Conservation (phyloP, 2,888 invertebrate genomes). For the Ischnura elegans region DNA sequence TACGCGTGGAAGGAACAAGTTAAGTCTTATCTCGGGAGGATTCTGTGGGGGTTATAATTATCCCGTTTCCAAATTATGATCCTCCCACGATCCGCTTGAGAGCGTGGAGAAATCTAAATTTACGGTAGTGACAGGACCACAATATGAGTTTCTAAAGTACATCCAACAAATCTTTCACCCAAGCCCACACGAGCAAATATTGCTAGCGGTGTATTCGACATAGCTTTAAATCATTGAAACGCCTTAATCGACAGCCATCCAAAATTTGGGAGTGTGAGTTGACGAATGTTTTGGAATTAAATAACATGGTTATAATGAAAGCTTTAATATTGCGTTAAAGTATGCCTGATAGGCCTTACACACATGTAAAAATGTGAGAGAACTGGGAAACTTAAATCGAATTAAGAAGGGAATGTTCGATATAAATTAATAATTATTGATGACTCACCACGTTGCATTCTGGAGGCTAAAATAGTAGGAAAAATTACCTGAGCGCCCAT, state of each 20-base stretch:
- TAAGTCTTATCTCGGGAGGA: background rate
- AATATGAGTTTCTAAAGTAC: background rate
- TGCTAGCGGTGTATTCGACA: background rate
- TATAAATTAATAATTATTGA: too few species aligned
- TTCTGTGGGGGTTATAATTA: background rate
- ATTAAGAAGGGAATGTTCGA: too few species aligned
- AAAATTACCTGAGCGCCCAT: too few species aligned
- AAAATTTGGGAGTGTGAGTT: background rate
- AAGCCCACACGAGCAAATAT: background rate
- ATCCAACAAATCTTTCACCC: background rate
- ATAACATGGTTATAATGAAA: too few species aligned
- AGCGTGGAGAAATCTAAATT: background rate
- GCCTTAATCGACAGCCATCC: background rate
- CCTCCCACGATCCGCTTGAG: background rate
- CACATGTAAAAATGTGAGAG: too few species aligned
- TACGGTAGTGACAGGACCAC: background rate
- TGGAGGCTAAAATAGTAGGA: too few species aligned
- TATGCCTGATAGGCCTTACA: too few species aligned
- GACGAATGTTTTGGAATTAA: background rate
- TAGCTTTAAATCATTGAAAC: background rate
- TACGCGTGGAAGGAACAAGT: background rate
- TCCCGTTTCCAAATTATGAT: background rate
- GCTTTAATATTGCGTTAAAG: too few species aligned
- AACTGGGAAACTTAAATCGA: too few species aligned
- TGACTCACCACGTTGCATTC: too few species aligned